These are phyloP conservation scores for Ecdyonurus torrentis DNA, from an alignment of 2,888 invertebrate species.

Conservation along the genomic window DNA sequence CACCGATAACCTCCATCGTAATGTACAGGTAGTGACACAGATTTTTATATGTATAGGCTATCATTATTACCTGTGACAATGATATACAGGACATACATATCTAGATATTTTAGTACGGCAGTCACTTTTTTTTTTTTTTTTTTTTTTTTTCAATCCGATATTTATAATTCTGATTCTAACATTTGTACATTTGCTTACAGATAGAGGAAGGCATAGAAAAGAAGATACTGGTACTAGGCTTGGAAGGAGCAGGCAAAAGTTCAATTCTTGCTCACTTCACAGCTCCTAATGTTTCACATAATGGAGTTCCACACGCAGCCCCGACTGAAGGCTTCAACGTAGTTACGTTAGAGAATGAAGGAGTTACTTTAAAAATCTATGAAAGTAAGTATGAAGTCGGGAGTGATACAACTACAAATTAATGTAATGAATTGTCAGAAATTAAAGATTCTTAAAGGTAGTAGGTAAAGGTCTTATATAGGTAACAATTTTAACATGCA, in stretches of 20 bases:
- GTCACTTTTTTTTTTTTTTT: background rate
- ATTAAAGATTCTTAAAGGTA: too few relatives aligned
- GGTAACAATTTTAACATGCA: too few relatives aligned
- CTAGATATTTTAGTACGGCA: too few relatives aligned
- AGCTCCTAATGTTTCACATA: slow-evolving; percentile 16
- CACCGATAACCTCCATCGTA: too few relatives aligned
- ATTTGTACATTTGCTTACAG: slow-evolving; percentile 19
- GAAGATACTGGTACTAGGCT: slow-evolving; percentile 24
- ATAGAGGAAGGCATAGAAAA: slow-evolving; percentile 25
- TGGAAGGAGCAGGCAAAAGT: slow-evolving; percentile 26
- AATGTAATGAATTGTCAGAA: too few relatives aligned
- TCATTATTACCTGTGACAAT: too few relatives aligned
- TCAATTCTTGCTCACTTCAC: slow-evolving; percentile 24
- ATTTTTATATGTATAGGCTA: too few relatives aligned
- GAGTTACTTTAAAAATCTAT: slow-evolving; percentile 23
- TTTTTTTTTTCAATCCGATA: background rate
- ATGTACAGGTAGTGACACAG: too few relatives aligned
- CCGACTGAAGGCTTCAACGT: slow-evolving; percentile 24
- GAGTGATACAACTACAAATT: background rate
- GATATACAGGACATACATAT: too few relatives aligned
- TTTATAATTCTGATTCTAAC: too few relatives aligned
- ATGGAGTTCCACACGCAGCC: slow-evolving; percentile 17
- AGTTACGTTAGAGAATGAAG: slow-evolving; percentile 21
- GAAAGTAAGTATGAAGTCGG: slow-evolving; percentile 21
- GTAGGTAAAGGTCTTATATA: too few relatives aligned